Percentiles rank a stretch among this genome's conserved stretches.
Evolutionary conservation across 2,888 invertebrate species (phyloP).

Genomic region (Tipula helvola): DNA sequence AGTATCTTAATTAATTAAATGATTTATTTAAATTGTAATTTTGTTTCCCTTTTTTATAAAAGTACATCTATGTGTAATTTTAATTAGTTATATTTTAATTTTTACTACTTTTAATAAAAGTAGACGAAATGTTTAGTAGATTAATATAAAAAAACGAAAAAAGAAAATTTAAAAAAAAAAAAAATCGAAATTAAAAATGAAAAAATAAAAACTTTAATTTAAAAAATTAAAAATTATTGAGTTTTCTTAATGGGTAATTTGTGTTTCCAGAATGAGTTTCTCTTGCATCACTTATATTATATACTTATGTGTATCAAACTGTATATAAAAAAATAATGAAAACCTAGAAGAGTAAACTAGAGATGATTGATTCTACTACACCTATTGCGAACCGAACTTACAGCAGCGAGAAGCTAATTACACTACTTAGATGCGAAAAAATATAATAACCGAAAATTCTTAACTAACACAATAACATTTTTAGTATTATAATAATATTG

Average conservation of each 20-base stretch:
- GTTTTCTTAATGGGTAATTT: neutral
- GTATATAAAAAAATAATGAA: too few relatives aligned
- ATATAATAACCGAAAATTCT: too few relatives aligned
- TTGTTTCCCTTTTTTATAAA: neutral
- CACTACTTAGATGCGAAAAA: too few relatives aligned
- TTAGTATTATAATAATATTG: too few relatives aligned
- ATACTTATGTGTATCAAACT: too few relatives aligned
- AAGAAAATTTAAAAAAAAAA: neutral
- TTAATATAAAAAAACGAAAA: neutral
- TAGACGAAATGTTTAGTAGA: neutral
- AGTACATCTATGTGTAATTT: neutral
- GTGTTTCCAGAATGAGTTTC: too few relatives aligned
- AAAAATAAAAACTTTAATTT: neutral
- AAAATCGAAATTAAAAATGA: neutral
- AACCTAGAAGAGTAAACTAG: too few relatives aligned
- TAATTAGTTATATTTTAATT: neutral
- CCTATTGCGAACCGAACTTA: too few relatives aligned
- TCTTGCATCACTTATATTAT: too few relatives aligned
- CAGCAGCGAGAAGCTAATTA: too few relatives aligned
- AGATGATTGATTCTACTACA: too few relatives aligned
- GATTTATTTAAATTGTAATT: neutral
- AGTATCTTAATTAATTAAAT: neutral
- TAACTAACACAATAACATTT: too few relatives aligned
- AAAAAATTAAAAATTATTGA: neutral
- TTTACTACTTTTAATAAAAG: constrained; percentile 4